Base-by-base conservation (phyloP, 1,140 invertebrate genomes). In the Orchesella cincta region DNA sequence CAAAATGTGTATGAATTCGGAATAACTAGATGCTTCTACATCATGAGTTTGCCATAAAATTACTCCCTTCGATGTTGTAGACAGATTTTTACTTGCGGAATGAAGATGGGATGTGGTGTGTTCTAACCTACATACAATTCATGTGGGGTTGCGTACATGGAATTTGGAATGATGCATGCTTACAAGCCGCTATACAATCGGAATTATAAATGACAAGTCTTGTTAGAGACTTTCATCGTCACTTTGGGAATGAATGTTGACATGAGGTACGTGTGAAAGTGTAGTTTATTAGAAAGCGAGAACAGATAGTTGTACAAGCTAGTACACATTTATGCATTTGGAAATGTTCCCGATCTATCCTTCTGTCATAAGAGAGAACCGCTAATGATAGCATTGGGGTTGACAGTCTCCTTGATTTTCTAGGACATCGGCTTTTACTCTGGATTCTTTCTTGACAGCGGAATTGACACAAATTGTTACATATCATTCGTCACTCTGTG, bases 381-480 rank as follows among this genome's bases (percentile, higher is more conserved):
- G 74, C 75, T 79, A 79, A 79, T 79, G 78, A 79, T 79, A 28
- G 54, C 52, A 46, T 70, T 52, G 39, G 54, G 57, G 75, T 74
- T 79, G 75, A 74, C 75, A 76, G 75, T 51, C 57, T 70, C 36
- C 39, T 46, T 39, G 39, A 67, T 67, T 67, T 67, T 67, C 31
- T 29, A 12, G 62, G 62, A 67, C 62, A 67, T 8, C 14, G 23
- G 62, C 62, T 67, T 67, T 67, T 67, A 67, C 62, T 29, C 2
- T 16, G 2, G 5, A 12, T 67, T 31, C 31, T 14, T 33, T 29
- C 31, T 33, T 39, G 35, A 34, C 39, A 39, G 35, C 26, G 73
- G 72, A 79, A 79, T 51, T 76, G 78, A 79, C 78, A 79, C 70
- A 79, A 79, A 79, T 79, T 76, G 74, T 74, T 79, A 70, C 36